Base-by-base conservation (phyloP, 2,888 invertebrate species). In the Alsophila aescularia region DNA sequence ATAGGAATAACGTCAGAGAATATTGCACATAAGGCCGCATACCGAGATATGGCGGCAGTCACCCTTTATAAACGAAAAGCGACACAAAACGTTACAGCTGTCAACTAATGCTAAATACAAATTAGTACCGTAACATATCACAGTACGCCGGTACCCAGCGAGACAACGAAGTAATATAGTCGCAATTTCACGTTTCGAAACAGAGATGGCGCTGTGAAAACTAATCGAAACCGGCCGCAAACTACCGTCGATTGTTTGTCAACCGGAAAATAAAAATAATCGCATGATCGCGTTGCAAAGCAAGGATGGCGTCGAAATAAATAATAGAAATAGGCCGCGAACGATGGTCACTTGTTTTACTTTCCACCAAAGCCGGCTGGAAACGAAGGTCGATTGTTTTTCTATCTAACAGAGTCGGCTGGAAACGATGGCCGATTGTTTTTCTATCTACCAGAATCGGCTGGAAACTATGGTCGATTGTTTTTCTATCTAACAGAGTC, bases 101-200 rank as follows among this genome's bases (percentile, higher is more conserved):
- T 8, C 13, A 29, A 24, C n/a, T 21, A n/a, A 18, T 5, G 18
- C 5, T 29, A 41, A 39, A 31, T 31, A 55, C 39, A 58, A 29
- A 48, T 24, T 37, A 50, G 32, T 43, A 36, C 42, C 18, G 39
- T 52, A 12, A 24, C 36, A 52, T 44, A 49, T 45, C 52, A 52
- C 55, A 61, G 60, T 52, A 54, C 49, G 52, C 53, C 39, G 36
- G 40, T 45, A 27, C 34, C 34, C 32, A 18, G 13, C 34, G 9
- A 14, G 18, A 24, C 13, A 9, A 14, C 24, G 13, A 6, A 12
- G 37, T 12, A n/a, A 37, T 12, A 37, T 31, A 31, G 5, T 1
- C 1, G 13, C 2, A 37, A 12, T 18, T 21, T 7, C 21, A n/a
- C 16, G 7, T 10, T 15, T 15, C 15, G 36, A 36, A 10, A 6